Evolutionary conservation across 2,888 invertebrate genomes (phyloP).

Genomic region (Ecdyonurus torrentis): DNA sequence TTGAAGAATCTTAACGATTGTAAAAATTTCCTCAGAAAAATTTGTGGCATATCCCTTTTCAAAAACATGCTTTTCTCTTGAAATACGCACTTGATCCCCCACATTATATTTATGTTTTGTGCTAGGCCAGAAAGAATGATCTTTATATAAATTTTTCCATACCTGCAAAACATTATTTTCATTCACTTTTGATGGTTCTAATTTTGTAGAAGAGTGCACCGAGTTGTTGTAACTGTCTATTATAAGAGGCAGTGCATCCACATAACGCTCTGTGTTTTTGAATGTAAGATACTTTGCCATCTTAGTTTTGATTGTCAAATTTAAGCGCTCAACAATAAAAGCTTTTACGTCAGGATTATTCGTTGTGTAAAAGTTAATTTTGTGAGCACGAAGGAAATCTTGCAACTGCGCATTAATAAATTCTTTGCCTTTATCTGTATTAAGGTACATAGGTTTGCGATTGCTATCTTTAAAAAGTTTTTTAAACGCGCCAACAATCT

Average conservation of each 20-base stretch:
- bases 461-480: neutral
- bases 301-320: neutral
- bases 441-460: neutral
- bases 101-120: constrained; percentile 3
- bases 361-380: neutral
- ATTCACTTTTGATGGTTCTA: constrained; percentile 4
- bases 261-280: neutral
- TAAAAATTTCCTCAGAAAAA: constrained; percentile 17
- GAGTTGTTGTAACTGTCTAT: constrained; percentile 4
- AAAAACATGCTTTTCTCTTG: constrained; percentile 14
- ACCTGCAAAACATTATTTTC: constrained; percentile 8
- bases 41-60: constrained; percentile 15
- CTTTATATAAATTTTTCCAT: constrained; percentile 4
- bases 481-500: neutral
- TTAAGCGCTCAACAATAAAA: neutral
- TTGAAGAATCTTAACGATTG: constrained; percentile 12
- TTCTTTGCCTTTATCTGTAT: neutral
- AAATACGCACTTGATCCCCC: constrained; percentile 11
- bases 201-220: neutral
- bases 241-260: neutral
- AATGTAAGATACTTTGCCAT: constrained; percentile 3
- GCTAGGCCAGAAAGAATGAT: accelerated
- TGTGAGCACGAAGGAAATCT: neutral
- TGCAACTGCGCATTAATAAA: constrained; percentile 3
- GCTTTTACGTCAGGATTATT: neutral